These are phyloP conservation scores for Heteromormyrus szaboi DNA, from an alignment of 2,797 vertebrate genomes.

Conservation along the genomic window DNA sequence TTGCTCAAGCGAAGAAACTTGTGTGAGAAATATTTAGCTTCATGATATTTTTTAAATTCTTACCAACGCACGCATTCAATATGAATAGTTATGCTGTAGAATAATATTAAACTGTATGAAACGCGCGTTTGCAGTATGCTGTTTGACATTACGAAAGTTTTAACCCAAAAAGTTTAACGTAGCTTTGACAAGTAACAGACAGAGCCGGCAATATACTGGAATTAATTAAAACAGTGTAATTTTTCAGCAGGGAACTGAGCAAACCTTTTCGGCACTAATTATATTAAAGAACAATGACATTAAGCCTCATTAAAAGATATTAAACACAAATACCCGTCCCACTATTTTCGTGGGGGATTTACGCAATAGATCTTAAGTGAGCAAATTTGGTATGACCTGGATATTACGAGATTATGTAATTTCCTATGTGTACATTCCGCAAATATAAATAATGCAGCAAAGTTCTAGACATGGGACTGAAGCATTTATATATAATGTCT, in stretches of 20 bases:
- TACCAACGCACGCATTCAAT: neutral
- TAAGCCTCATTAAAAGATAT: conserved; percentile 2
- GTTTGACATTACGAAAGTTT: neutral
- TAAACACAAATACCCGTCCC: neutral
- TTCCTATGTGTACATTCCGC: conserved; percentile 10
- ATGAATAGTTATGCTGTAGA: neutral
- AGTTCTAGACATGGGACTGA: neutral
- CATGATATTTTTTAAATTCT: neutral
- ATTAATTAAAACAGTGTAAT: neutral
- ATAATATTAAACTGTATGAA: neutral
- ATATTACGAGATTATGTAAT: neutral
- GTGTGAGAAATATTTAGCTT: neutral
- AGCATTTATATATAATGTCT: neutral
- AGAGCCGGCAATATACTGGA: neutral
- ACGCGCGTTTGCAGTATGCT: neutral
- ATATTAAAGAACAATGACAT: conserved; percentile 8
- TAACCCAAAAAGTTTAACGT: neutral
- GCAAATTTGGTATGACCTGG: neutral
- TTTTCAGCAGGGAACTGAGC: neutral
- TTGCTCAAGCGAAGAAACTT: neutral
- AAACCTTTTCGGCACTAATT: neutral
- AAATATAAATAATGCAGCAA: neutral
- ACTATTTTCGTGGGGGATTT: neutral
- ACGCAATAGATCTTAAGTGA: neutral
- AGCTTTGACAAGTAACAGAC: neutral